Evolutionary conservation across 2,113 vertebrate species (phyloP).

Genomic region (Leuciscus idus): DNA sequence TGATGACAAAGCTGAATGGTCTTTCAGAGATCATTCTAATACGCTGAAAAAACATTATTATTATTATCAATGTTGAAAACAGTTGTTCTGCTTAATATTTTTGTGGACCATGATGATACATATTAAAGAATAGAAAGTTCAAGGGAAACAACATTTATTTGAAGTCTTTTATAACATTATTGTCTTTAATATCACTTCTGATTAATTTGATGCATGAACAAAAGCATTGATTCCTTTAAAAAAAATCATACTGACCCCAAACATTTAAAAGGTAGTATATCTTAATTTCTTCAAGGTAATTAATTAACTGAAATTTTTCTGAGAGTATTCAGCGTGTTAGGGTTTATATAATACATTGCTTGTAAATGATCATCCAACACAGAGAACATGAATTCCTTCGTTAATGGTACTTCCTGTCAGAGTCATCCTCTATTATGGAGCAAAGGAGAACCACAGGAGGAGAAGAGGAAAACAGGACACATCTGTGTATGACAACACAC

Average conservation of each 20-base stretch:
- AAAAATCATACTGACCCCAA: neutral
- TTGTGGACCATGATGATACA: too few species aligned
- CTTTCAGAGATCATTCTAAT: too few species aligned
- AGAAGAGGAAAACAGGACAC: constrained; percentile 57
- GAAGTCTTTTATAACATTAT: too few species aligned
- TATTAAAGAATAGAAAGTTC: too few species aligned
- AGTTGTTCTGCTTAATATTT: too few species aligned
- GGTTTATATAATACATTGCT: neutral
- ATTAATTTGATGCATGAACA: neutral
- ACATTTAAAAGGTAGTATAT: neutral
- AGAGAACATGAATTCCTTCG: constrained; percentile 42
- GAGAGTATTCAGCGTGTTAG: neutral
- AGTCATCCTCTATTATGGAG: constrained; percentile 35
- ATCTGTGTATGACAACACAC: constrained; percentile 31
- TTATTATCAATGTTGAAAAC: too few species aligned
- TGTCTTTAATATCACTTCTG: too few species aligned
- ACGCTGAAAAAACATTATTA: too few species aligned
- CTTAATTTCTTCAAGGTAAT: neutral
- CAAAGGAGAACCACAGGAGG: constrained; percentile 12
- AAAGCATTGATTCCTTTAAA: neutral
- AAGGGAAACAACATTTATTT: too few species aligned
- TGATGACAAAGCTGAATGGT: neutral
- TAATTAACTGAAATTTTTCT: neutral
- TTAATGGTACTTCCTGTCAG: constrained; percentile 53
- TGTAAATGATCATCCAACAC: neutral